Conservation (phyloP, 2,888 invertebrate species). For the Tachina lurida region DNA sequence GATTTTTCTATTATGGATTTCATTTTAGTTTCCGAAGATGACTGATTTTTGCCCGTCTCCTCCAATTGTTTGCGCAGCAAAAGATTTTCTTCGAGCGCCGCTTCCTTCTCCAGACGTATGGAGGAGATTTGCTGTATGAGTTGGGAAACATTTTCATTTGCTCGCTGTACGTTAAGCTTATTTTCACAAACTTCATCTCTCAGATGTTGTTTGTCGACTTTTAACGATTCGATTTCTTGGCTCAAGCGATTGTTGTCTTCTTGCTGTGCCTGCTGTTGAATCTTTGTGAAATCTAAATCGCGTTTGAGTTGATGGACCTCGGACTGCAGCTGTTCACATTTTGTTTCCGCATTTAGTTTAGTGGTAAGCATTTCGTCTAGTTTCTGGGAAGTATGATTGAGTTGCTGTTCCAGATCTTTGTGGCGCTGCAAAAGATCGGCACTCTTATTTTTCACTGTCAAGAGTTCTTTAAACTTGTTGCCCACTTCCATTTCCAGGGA, state of each 20-base stretch:
- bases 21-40: constrained; percentile 67
- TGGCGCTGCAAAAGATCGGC: constrained; percentile 40
- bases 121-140: constrained; percentile 74
- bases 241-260: constrained; percentile 60
- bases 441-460: constrained; percentile 40
- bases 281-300: constrained; percentile 61
- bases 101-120: constrained; percentile 74
- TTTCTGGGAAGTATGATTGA: constrained; percentile 49
- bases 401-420: constrained; percentile 53
- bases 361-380: constrained; percentile 63
- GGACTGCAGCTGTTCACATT: constrained; percentile 57
- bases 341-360: constrained; percentile 66
- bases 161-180: constrained; percentile 69
- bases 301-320: constrained; percentile 66
- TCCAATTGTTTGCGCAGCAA: constrained; percentile 69
- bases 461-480: constrained; percentile 53
- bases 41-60: constrained; percentile 62
- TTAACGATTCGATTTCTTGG: constrained; percentile 65
- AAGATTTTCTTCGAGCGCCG: constrained; percentile 69
- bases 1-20: constrained; percentile 72
- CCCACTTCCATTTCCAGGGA: constrained; percentile 58
- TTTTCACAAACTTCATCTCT: constrained; percentile 64
- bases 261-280: constrained; percentile 62
- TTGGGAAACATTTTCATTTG: constrained; percentile 74
- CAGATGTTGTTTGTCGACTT: constrained; percentile 61